Evolutionary conservation across 2,797 vertebrate species (phyloP).

Genomic region (Sebastes kiyomatsui): DNA sequence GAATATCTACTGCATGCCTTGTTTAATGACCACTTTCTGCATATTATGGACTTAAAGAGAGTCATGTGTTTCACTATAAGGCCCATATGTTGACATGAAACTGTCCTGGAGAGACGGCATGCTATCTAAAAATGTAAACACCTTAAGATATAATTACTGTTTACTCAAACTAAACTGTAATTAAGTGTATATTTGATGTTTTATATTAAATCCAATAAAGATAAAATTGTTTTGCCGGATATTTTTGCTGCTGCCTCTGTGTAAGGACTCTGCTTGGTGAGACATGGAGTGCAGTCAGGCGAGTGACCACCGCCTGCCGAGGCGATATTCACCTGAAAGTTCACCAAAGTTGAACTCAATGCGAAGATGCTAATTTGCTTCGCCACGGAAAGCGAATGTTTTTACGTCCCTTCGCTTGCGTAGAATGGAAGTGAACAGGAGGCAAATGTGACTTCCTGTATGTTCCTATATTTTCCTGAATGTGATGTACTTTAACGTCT

Average conservation of each 20-base stretch:
- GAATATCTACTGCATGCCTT: slow-evolving; percentile 65
- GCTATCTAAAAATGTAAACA: slow-evolving; percentile 34
- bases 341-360: not conserved
- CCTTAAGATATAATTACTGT: slow-evolving; percentile 19
- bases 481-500: no score
- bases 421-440: no score
- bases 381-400: not conserved
- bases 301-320: no score
- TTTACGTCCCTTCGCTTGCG: fast-evolving
- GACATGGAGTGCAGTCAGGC: not conserved
- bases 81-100: not conserved
- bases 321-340: not conserved
- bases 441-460: no score
- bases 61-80: slow-evolving; percentile 24
- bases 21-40: slow-evolving; percentile 65
- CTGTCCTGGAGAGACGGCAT: not conserved
- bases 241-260: not conserved
- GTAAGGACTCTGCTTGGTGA: not conserved
- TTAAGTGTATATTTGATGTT: slow-evolving; percentile 69
- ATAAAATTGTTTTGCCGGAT: slow-evolving; percentile 13
- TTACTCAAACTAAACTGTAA: slow-evolving; percentile 47
- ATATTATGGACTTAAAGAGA: slow-evolving; percentile 42
- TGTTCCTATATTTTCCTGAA: no score
- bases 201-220: slow-evolving; percentile 62
- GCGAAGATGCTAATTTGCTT: not conserved